Conservation (phyloP, 2,113 vertebrate genomes). For the Trogon melanurus region DNA sequence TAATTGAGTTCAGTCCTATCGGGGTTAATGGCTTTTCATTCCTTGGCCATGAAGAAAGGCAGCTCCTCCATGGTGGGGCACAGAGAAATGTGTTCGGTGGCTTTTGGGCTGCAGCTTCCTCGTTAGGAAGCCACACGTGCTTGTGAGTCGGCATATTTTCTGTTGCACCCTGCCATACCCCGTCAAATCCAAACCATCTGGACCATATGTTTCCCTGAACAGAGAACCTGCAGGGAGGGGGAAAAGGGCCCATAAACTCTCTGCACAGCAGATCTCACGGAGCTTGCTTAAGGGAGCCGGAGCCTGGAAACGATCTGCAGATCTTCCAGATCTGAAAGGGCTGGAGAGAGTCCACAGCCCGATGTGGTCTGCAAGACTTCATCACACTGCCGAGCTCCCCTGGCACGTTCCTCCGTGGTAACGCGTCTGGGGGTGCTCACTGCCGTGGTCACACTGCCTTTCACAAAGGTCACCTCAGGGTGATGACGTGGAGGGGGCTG, state of each 20-base stretch:
- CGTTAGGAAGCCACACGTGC: neutral
- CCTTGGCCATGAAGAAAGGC: neutral
- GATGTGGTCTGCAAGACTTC: neutral
- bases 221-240: neutral
- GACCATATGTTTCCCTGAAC: neutral
- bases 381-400: neutral
- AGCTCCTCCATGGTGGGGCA: neutral
- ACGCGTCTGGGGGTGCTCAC: neutral
- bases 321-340: neutral
- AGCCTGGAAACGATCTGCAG: neutral
- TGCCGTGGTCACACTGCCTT: rapidly evolving
- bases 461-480: neutral
- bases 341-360: neutral
- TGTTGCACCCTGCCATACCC: neutral
- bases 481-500: no score
- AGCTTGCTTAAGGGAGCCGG: neutral
- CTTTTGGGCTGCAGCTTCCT: neutral
- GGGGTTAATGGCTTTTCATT: neutral
- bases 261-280: neutral
- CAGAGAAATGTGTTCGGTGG: neutral
- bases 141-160: neutral
- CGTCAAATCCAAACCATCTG: neutral
- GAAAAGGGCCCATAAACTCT: neutral
- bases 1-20: neutral
- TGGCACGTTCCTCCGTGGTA: neutral